phyloP scores from a whole-genome alignment of 2,888 invertebrate species.

The Chrysolina americana region DNA sequence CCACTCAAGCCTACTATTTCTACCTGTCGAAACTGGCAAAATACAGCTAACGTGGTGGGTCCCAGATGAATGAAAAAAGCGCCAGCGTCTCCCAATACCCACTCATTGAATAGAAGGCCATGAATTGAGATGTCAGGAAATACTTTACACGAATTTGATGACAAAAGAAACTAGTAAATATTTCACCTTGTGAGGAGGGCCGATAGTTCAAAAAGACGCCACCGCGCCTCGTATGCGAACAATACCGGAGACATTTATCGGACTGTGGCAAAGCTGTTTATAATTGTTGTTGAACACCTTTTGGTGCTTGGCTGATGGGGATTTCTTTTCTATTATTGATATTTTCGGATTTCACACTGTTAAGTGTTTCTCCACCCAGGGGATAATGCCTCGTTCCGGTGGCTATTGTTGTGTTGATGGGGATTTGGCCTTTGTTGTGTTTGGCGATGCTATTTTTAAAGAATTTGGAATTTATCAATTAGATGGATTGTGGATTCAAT shows the following conservation, averaged over 20 bases:
- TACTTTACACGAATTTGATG: slow-evolving; percentile 61
- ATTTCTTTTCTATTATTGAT: slow-evolving; percentile 44
- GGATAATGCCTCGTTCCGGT: slow-evolving; percentile 43
- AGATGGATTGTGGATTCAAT: slow-evolving; percentile 2
- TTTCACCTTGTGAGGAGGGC: slow-evolving; percentile 60
- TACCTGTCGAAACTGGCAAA: slow-evolving; percentile 34
- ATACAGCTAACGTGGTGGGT: slow-evolving; percentile 43
- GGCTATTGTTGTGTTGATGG: slow-evolving; percentile 35
- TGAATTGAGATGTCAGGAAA: slow-evolving; percentile 67
- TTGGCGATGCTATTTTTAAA: slow-evolving; percentile 8
- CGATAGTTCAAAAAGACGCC: slow-evolving; percentile 60
- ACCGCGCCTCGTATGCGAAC: slow-evolving; percentile 56
- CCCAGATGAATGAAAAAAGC: slow-evolving; percentile 46
- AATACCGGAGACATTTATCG: slow-evolving; percentile 50
- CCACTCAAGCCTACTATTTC: slow-evolving; percentile 28
- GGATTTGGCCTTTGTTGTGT: slow-evolving; percentile 34
- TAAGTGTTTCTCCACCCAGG: slow-evolving; percentile 44
- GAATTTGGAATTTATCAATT: slow-evolving; percentile 15
- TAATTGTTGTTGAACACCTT: slow-evolving; percentile 56
- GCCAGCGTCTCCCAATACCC: slow-evolving; percentile 44
- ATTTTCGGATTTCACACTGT: slow-evolving; percentile 42
- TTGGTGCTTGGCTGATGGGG: slow-evolving; percentile 32
- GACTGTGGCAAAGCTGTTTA: slow-evolving; percentile 54
- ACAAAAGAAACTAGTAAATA: slow-evolving; percentile 65
- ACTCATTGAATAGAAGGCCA: slow-evolving; percentile 60